Base-by-base conservation (phyloP, 2,113 vertebrate genomes). In the Clarias batrachus region DNA sequence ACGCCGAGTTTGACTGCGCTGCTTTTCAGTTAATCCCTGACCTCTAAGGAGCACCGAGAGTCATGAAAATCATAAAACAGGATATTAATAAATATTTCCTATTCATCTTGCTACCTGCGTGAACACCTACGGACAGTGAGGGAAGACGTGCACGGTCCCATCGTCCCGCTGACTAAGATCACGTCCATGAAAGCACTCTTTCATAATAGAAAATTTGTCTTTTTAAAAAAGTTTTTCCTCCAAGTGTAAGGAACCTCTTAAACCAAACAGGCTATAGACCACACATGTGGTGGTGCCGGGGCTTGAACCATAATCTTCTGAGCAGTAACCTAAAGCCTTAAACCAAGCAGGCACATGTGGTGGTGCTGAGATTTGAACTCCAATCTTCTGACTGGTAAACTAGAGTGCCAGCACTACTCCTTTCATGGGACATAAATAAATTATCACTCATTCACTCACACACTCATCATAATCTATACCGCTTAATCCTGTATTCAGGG, bases 81-180 rank as follows among this genome's bases (percentile, higher is more conserved):
- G 92, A 92, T 91, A 91, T 92, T 92, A 92, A 94, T 93, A 91
- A 87, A 78, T 82, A 76, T 81, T 84, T 82, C 80, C 84, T 87
- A 89, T 92, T 84, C 89, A 90, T 90, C 87, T 87, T 87, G 82
- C 86, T 90, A 90, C 68, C 78, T 84, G 85, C 68, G 86, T 41
- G 73, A 88, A 89, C 90, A 87, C 89, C 88, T 81, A 84, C 85
- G 81, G 90, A 90, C 91, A 89, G 87, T 90, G 88, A 33, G 56
- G 59, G 90, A 88, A 93, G 89, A 93, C 90, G 88, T 92, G 93
- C 92, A 89, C 89, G 90, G 90, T 93, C 91, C 93, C 90, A 88
- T 90, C 91, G 93, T 93, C 93, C 92, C 91, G 90, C 91, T 62
- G 65, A 90, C 89, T 86, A 86, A 81, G 91, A 89, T 90, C 37